Conservation (phyloP, 2,888 invertebrate species). For the Sarcophaga carnaria region DNA sequence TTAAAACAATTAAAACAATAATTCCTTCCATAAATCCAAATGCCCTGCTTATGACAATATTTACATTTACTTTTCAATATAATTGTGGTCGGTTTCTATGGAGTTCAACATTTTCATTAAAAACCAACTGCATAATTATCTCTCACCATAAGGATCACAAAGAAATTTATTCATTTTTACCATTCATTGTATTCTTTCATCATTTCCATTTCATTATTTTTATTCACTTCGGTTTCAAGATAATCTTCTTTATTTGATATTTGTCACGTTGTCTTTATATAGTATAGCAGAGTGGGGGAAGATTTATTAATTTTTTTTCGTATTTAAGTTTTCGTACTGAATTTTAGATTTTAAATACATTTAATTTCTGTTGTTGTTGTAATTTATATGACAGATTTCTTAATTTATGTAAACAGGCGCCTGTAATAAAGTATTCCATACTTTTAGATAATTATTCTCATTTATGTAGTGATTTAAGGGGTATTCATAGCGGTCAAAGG, state of each 20-base stretch:
- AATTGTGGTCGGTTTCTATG: conserved; percentile 13
- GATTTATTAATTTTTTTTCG: conserved; percentile 2
- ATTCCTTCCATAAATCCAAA: not conserved
- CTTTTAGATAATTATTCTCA: conserved; percentile 37
- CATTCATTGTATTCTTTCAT: not conserved
- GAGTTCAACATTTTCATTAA: conserved; percentile 1
- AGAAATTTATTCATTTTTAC: conserved; percentile 24
- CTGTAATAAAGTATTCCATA: conserved; percentile 43
- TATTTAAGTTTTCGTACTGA: not conserved
- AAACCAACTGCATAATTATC: conserved; percentile 30
- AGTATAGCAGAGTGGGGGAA: conserved; percentile 20
- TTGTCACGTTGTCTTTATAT: conserved; percentile 64
- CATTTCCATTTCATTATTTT: conserved; percentile 23
- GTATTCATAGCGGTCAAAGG: not conserved
- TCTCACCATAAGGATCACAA: conserved; percentile 44
- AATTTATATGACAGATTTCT: not conserved
- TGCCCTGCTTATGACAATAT: conserved; percentile 28
- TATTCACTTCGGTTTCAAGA: not conserved
- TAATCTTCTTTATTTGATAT: conserved; percentile 60
- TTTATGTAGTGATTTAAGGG: not conserved
- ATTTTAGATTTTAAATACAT: conserved; percentile 9
- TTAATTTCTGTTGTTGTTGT: not conserved
- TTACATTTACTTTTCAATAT: conserved; percentile 29
- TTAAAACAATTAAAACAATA: conserved; percentile 47
- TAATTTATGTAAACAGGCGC: conserved; percentile 40